Evolutionary conservation across 2,113 vertebrate genomes (phyloP).

Genomic region (Dasyornis broadbenti): DNA sequence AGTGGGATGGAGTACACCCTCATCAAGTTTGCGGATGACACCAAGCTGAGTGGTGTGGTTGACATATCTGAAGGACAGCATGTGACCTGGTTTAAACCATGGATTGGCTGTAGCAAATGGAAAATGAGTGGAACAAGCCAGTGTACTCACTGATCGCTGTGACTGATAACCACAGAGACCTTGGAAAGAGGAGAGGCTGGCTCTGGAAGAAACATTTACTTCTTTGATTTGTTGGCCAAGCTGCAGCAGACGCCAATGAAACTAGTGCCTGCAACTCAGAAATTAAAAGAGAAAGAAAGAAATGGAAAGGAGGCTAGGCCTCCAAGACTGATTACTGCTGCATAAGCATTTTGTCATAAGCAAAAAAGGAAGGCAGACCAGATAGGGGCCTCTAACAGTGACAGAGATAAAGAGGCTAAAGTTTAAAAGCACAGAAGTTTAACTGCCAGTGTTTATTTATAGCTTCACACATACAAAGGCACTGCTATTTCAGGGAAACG

Average conservation of each 20-base stretch:
- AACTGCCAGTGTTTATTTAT: constrained; percentile 68
- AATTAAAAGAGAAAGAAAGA: constrained; percentile 53
- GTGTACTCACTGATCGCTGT: not conserved
- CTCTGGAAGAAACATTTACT: not conserved
- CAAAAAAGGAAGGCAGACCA: constrained; percentile 42
- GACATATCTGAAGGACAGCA: rapidly evolving
- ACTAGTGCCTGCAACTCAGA: not conserved
- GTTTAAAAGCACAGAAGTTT: constrained; percentile 68
- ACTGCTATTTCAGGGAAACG: constrained; percentile 54
- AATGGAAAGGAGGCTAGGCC: not conserved
- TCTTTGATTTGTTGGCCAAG: not conserved
- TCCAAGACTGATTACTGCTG: constrained; percentile 50
- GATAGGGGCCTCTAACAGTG: constrained; percentile 43
- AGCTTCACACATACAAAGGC: constrained; percentile 59
- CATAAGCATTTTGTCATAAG: constrained; percentile 62
- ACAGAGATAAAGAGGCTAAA: constrained; percentile 65
- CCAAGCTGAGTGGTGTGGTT: not conserved
- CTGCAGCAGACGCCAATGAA: not conserved
- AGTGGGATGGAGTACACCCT: not conserved
- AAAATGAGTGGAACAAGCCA: not conserved
- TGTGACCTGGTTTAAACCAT: not conserved
- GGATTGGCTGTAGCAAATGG: not conserved
- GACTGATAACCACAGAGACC: not conserved
- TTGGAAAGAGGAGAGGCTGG: not conserved
- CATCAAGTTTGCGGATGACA: not conserved